A percentile compares a stretch with the other conserved stretches of the same genome.
Evolutionary conservation across 2,797 vertebrate genomes (phyloP).

Genomic region (Erpetoichthys calabaricus): DNA sequence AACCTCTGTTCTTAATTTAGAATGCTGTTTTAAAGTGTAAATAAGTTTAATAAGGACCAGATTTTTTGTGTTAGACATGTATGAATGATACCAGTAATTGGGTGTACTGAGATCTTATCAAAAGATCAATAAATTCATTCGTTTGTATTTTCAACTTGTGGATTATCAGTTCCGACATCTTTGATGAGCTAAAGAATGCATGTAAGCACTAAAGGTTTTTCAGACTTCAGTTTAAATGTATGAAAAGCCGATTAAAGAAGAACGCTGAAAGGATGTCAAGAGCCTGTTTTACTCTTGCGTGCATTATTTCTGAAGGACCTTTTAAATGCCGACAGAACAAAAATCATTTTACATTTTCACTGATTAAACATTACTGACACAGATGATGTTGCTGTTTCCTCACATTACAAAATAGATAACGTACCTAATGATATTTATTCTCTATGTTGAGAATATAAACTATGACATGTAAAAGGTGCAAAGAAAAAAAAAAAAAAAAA

Average conservation of each 20-base stretch:
- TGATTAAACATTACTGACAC: too few species aligned
- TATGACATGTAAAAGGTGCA: too few species aligned
- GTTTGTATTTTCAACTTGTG: constrained; percentile 2
- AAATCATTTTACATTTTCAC: too few species aligned
- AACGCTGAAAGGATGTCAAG: too few species aligned
- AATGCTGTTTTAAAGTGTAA: constrained; percentile 50
- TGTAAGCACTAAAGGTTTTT: constrained; percentile 5
- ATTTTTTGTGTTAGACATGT: constrained; percentile 19
- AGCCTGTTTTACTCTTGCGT: too few species aligned
- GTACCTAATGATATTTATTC: too few species aligned
- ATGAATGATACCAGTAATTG: constrained; percentile 13
- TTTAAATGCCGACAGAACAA: too few species aligned
- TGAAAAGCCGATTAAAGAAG: background rate
- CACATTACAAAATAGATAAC: too few species aligned
- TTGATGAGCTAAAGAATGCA: constrained; percentile 3
- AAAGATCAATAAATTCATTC: constrained; percentile 8
- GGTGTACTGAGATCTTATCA: constrained; percentile 10
- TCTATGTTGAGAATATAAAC: too few species aligned
- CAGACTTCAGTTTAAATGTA: constrained; percentile 4
- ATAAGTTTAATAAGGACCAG: constrained; percentile 50
- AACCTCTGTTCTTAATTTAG: constrained; percentile 33
- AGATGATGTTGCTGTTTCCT: too few species aligned
- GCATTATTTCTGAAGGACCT: too few species aligned
- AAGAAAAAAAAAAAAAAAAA: too few species aligned
- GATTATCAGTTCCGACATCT: constrained; percentile 9